Evolutionary conservation across 2,113 vertebrate genomes (phyloP), one percentile per base, ranked within the genome.

Genomic region (Labrus mixtus): DNA sequence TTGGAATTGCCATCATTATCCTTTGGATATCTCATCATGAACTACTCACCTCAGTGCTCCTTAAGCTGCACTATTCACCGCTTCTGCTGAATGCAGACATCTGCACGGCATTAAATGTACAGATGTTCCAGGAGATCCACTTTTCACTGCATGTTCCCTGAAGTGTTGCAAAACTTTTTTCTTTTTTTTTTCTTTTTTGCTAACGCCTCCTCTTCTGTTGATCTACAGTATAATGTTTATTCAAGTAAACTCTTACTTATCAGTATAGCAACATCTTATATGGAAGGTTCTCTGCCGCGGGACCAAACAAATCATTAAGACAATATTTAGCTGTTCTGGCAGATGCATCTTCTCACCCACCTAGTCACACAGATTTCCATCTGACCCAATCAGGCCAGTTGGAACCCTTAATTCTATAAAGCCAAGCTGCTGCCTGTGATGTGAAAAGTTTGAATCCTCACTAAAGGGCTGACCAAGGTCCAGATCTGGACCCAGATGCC

Each of bases 1-100:
- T 90, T 90, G 81, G 84, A 86, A 89, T 83, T 85, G 86, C 77
- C 81, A 74, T 87, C 83, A 89, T 92, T 87, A 91, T 88, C 81
- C 79, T 83, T 74, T 63, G 56, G 86, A 89, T 86, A 81, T 86
- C 91, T 84, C 86, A 81, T 89, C 76, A 80, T 76, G 67, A 82
- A 82, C 78, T 74, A 73, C 75, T 86, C 87, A 85, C 88, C 87
- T 83, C 80, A 39, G 66, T 72, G 73, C 69, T 77, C 78, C 59
- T 58, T 68, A 60, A 58, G 63, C 73, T 54, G 0, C n/a, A 63
- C 63, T 56, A 36, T 51, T 55, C 9, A 10, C 60, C 55, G 73
- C 71, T 61, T 55, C 73, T 82, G 43, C 67, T 62, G 15, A 58
- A 73, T 45, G 17, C 74, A 73, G 66, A 80, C 79, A 82, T 58